phyloP scores from a whole-genome alignment of 1,140 invertebrate species.

The Cryptotermes secundus region DNA sequence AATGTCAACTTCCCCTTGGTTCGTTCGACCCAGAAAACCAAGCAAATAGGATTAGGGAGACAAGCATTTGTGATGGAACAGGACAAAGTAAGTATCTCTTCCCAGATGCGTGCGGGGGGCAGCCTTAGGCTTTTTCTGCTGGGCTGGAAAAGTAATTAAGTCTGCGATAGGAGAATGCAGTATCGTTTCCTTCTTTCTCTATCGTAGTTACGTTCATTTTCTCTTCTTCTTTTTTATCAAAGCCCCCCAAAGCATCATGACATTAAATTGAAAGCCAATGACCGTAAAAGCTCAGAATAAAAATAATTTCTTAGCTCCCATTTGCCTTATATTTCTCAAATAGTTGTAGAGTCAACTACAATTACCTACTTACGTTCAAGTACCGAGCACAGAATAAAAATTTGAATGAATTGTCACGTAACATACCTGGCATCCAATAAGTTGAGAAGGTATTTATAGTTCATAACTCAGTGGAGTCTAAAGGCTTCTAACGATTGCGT shows the following conservation, averaged over 20 bases:
- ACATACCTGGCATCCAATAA: too few relatives aligned
- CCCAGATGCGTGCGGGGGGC: not conserved
- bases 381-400: too few relatives aligned
- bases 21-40: not conserved
- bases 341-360: too few relatives aligned
- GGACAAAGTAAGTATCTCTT: too few relatives aligned
- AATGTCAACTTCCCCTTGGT: not conserved
- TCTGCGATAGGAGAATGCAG: not conserved
- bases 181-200: not conserved
- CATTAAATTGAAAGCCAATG: not conserved
- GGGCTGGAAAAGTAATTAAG: not conserved
- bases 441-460: too few relatives aligned
- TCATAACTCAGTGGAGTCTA: too few relatives aligned
- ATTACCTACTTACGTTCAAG: too few relatives aligned
- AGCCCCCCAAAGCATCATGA: not conserved
- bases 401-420: too few relatives aligned
- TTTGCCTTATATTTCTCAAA: not conserved
- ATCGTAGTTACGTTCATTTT: not conserved
- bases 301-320: not conserved
- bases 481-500: too few relatives aligned
- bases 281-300: not conserved
- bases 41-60: not conserved
- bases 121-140: not conserved
- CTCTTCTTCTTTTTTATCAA: not conserved
- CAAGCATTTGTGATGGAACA: too few relatives aligned